These are phyloP conservation scores for Tauraco erythrolophus DNA, from an alignment of 2,113 vertebrate species.

Conservation along the genomic window DNA sequence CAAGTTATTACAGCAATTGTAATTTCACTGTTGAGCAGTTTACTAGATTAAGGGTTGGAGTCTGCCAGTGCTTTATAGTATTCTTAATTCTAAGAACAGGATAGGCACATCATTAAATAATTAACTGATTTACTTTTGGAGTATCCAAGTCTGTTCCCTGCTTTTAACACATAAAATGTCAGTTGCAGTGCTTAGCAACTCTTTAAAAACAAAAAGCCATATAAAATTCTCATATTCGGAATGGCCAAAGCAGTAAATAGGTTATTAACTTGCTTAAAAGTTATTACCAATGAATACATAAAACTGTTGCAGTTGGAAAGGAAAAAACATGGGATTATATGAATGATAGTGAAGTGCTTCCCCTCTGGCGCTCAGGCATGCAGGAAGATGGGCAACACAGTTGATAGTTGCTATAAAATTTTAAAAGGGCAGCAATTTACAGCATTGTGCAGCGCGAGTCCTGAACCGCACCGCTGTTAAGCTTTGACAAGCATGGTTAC, in stretches of 20 bases:
- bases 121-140: not conserved
- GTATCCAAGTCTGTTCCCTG: not conserved
- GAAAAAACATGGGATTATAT: not conserved
- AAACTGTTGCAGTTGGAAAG: not conserved
- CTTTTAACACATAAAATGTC: not conserved
- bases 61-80: not conserved
- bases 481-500: not conserved
- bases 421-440: not conserved
- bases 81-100: not conserved
- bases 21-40: not conserved
- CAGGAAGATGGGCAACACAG: not conserved
- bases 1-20: not conserved
- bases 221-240: not conserved
- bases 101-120: not conserved
- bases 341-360: not conserved
- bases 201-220: not conserved
- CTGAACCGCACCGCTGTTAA: accelerated
- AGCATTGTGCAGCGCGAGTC: not conserved
- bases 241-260: not conserved
- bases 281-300: not conserved
- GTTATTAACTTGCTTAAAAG: not conserved
- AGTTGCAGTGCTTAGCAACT: not conserved
- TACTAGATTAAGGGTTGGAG: not conserved
- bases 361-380: not conserved
- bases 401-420: not conserved